Evolutionary conservation across 2,113 vertebrate species (phyloP), one percentile per base, ranked within the genome.

Genomic region (Manacus vitellinus): DNA sequence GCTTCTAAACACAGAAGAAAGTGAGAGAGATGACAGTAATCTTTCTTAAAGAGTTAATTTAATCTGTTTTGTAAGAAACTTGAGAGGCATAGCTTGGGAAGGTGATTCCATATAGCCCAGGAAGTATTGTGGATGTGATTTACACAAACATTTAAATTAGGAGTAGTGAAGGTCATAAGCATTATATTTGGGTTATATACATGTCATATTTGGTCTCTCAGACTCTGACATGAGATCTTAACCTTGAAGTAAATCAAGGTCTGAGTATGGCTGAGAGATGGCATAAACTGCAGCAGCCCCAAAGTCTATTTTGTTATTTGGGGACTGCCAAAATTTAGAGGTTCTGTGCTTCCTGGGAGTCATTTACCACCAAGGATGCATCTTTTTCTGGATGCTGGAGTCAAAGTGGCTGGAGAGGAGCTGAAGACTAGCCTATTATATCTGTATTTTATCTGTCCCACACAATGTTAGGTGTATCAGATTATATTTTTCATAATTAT

Each of bases 401-500:
- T 54, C 12, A 54, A 35, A 56, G 47, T 27, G 25, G 5, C 35
- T 62, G 77, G 22, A 71, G 27, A 59, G n/a, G 24, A 83, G 51
- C 75, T 86, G 33, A 51, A 30, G 25, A 51, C 14, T 9, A 22
- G 16, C 41, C 37, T 33, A 5, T 58, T 89, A 25, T 18, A 90
- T 86, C 68, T 85, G 4, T 47, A n/a, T 88, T 83, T 59, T 33
- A 16, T 73, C 78, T 88, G 9, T 86, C 61, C 37, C 46, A 18
- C 76, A 61, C 44, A 35, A 7, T 47, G 31, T 33, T 54, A 56
- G 19, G 18, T 71, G 19, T 88, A 78, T 92, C 85, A 86, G 72
- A 15, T 88, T 86, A 65, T 75, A 62, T 72, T 87, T 89, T 81
- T 91, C 65, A 59, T 74, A 86, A 84, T 80, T 80, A 86, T 90